Evolutionary conservation across 1,140 invertebrate genomes (phyloP).

Genomic region (Neuroterus valhalla): DNA sequence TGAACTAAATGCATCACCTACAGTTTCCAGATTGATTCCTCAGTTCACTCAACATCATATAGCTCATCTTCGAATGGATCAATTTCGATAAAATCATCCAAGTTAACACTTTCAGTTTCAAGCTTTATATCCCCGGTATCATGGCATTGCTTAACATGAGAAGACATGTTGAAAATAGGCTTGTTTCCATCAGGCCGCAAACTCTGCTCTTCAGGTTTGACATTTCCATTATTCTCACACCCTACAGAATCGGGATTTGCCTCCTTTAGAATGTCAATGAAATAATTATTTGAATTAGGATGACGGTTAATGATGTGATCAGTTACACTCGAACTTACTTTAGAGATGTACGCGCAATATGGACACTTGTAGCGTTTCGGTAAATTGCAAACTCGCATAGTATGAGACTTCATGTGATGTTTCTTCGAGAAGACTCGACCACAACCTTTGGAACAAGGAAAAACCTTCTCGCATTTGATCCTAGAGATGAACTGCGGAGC

Average conservation of each 20-base stretch:
- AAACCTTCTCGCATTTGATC: not conserved
- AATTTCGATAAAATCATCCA: too few species aligned
- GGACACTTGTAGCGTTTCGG: slow-evolving; percentile 59
- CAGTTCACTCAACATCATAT: too few species aligned
- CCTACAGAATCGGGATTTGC: not conserved
- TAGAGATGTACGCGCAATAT: slow-evolving; percentile 43
- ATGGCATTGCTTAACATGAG: too few species aligned
- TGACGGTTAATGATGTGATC: slow-evolving; percentile 47
- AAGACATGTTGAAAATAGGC: too few species aligned
- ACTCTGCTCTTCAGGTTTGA: not conserved
- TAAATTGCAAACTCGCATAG: slow-evolving; percentile 68
- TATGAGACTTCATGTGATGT: slow-evolving; percentile 48
- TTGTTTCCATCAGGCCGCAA: too few species aligned
- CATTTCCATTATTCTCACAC: not conserved
- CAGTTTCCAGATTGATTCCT: too few species aligned
- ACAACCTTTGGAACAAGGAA: not conserved
- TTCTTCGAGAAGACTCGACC: not conserved
- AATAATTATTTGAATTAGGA: not conserved
- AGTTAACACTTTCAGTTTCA: too few species aligned
- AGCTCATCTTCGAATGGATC: too few species aligned
- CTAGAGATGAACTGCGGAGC: too few species aligned
- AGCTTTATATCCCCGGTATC: too few species aligned
- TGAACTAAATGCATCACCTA: too few species aligned
- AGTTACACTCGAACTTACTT: slow-evolving; percentile 40
- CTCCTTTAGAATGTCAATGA: not conserved